Percentiles rank a stretch among this genome's conserved stretches.
Conservation (phyloP, 2,113 vertebrate species). For the Oophaga pumilio region DNA sequence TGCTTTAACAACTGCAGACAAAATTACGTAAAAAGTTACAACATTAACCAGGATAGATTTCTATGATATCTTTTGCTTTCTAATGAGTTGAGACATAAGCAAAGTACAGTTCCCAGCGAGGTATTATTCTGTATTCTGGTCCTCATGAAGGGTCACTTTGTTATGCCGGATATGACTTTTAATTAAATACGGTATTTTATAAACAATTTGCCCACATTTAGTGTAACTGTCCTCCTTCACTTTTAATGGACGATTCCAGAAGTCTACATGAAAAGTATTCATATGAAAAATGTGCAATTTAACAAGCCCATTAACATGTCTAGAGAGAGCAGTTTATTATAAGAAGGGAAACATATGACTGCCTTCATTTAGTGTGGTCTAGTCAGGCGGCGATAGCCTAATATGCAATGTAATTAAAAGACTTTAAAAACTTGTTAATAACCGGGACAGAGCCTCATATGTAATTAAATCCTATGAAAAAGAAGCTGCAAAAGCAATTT, state of each 20-base stretch:
- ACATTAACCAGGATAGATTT: not conserved
- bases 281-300: constrained; percentile 40
- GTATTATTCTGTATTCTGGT: not conserved
- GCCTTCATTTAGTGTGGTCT: constrained; percentile 15
- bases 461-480: constrained; percentile 2
- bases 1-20: not conserved
- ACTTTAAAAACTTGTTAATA: constrained; percentile 11
- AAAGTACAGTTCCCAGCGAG: not conserved
- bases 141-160: not conserved
- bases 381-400: constrained; percentile 21
- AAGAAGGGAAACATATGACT: constrained; percentile 33
- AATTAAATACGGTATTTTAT: constrained; percentile 49
- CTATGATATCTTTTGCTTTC: not conserved
- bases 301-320: constrained; percentile 45
- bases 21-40: not conserved
- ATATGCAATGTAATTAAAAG: not conserved
- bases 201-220: constrained; percentile 42
- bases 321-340: constrained; percentile 39
- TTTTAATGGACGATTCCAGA: constrained; percentile 39
- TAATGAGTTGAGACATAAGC: not conserved
- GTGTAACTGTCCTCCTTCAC: constrained; percentile 32
- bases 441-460: not conserved
- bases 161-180: constrained; percentile 38
- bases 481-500: not conserved
- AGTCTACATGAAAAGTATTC: constrained; percentile 26